Conservation (phyloP, 2,113 vertebrate species). For the Eupsittula cactorum region DNA sequence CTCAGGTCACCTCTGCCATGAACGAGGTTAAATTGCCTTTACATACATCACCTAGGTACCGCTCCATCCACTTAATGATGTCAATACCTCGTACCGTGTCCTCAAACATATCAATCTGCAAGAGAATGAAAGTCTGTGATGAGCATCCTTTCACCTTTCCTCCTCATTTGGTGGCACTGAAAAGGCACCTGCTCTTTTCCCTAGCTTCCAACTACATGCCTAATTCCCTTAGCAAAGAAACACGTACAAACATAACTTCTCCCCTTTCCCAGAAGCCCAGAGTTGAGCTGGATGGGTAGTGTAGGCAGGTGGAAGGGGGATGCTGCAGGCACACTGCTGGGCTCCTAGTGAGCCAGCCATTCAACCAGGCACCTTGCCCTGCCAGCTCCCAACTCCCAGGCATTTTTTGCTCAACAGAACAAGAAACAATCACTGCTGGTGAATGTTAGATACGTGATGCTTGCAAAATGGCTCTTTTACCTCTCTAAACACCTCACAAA, state of each 20-base stretch:
- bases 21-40: constrained; percentile 45
- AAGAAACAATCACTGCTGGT: background rate
- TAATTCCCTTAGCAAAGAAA: background rate
- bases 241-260: accelerated
- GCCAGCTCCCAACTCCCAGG: background rate
- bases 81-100: constrained; percentile 86
- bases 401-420: background rate
- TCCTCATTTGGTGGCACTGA: background rate
- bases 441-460: background rate
- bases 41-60: constrained; percentile 91
- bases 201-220: background rate
- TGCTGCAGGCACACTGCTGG: background rate
- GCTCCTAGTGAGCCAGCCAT: background rate
- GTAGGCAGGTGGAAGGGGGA: background rate
- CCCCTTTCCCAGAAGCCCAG: background rate
- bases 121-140: background rate
- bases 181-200: background rate
- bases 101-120: constrained; percentile 94
- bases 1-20: background rate
- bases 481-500: background rate
- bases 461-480: background rate
- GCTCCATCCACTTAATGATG: constrained; percentile 95
- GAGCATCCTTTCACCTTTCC: background rate
- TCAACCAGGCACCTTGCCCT: background rate
- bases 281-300: background rate